A percentile compares a stretch with the other conserved stretches of the same genome.
phyloP scores from a whole-genome alignment of 2,888 invertebrate genomes.

The Athalia cordata region DNA sequence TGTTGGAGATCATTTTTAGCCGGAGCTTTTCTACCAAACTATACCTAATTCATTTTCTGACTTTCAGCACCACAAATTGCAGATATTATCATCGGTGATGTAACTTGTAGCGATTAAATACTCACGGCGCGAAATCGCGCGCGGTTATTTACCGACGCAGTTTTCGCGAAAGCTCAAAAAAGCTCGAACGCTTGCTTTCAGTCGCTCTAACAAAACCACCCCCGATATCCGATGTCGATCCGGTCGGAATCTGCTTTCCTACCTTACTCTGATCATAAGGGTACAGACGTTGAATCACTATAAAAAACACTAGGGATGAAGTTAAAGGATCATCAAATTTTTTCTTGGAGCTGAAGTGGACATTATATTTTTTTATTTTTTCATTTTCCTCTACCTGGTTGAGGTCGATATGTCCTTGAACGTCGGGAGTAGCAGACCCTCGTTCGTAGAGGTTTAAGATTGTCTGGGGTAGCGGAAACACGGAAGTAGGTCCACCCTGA shows the following conservation, averaged over 20 bases:
- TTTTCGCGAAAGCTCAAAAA: not conserved
- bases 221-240: constrained; percentile 5
- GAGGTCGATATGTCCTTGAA: constrained; percentile 64
- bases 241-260: constrained; percentile 14
- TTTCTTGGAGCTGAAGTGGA: not conserved
- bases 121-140: not conserved
- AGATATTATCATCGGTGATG: not conserved
- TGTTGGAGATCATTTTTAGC: no score
- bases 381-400: constrained; percentile 63
- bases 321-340: not conserved
- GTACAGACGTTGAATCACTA: no score
- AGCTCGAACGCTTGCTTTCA: constrained; percentile 12
- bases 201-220: not conserved
- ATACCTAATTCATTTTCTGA: not conserved
- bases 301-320: no score
- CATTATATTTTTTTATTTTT: not conserved
- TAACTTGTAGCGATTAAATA: not conserved
- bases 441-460: constrained; percentile 73
- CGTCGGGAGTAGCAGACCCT: constrained; percentile 71
- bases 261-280: not conserved
- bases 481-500: constrained; percentile 68
- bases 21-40: no score
- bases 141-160: constrained; percentile 33
- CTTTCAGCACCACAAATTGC: not conserved
- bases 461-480: constrained; percentile 73